phyloP scores from a whole-genome alignment of 2,113 vertebrate genomes.

The Zingel zingel region DNA sequence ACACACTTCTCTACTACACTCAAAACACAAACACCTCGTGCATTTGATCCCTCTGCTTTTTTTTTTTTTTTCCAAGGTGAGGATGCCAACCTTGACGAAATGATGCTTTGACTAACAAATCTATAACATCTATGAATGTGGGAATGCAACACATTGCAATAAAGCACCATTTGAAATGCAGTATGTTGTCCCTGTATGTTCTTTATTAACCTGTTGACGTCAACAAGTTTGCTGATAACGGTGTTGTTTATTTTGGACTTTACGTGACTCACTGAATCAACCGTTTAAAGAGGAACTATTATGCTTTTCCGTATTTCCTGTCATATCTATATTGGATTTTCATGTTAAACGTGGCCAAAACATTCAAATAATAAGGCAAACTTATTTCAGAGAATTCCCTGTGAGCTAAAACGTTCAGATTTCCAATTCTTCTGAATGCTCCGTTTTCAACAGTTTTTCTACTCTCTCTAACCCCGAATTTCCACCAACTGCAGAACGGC shows the following conservation, averaged over 20 bases:
- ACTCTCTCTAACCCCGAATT: too few relatives aligned
- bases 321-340: too few relatives aligned
- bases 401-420: too few relatives aligned
- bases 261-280: background rate
- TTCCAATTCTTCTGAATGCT: too few relatives aligned
- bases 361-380: too few relatives aligned
- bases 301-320: too few relatives aligned
- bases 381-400: too few relatives aligned
- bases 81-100: slow-evolving; percentile 85
- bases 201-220: background rate
- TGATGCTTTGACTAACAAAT: slow-evolving; percentile 88
- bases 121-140: slow-evolving; percentile 90
- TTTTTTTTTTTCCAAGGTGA: slow-evolving; percentile 78
- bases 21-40: slow-evolving; percentile 82
- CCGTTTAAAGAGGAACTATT: background rate
- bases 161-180: slow-evolving; percentile 88
- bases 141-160: slow-evolving; percentile 90
- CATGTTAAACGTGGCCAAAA: too few relatives aligned
- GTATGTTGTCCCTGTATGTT: slow-evolving; percentile 31
- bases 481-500: too few relatives aligned
- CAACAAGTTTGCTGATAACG: slow-evolving; percentile 4
- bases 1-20: slow-evolving; percentile 78
- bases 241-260: background rate
- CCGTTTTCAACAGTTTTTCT: too few relatives aligned
- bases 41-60: slow-evolving; percentile 82